Evolutionary conservation across 2,113 vertebrate species (phyloP), one percentile per base, ranked within the genome.

Genomic region (Merops nubicus): DNA sequence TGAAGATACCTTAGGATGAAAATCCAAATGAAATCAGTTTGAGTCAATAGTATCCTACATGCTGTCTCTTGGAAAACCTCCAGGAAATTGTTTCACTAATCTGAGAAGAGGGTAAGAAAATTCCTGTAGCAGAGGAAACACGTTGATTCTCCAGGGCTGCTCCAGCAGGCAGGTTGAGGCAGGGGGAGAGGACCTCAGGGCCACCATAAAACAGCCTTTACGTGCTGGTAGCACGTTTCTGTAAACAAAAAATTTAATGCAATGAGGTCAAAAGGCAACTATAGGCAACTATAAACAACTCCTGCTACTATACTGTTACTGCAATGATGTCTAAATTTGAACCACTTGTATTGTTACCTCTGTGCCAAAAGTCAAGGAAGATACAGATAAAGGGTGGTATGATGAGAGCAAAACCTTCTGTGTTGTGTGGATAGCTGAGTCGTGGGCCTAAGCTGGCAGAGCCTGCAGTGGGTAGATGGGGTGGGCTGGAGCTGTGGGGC

Each of bases 61-160:
- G 76, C 86, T 83, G 54, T 33, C 69, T 95, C 72, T 87, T 94
- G 80, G 87, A 94, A 84, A 57, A 65, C 9, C 64, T 92, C 80
- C 95, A 93, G 80, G 80, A 84, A 85, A 50, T 75, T 17, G 67
- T 83, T 94, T 54, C 63, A 33, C 45, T 92, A 20, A 63, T 60
- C n/a, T 59, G 47, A 84, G 72, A 72, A 34, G 38, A 12, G 53
- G 73, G 64, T 36, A 31, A 83, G 83, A 11, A 67, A 33, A 2
- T 54, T 57, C 19, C 33, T 12, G 42, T 47, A 82, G 81, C 34
- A 72, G 69, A 36, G 87, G 64, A 34, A 21, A 25, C 2, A 0
- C n/a, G n/a, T n/a, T 20, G 36, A 6, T 29, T n/a, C 85, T 62
- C 15, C 47, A 69, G 2, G 2, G 47, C 82, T 53, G 73, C 63